These are phyloP conservation scores for Drosophila insularis DNA, from an alignment of 1,140 invertebrate species.

Conservation along the genomic window DNA sequence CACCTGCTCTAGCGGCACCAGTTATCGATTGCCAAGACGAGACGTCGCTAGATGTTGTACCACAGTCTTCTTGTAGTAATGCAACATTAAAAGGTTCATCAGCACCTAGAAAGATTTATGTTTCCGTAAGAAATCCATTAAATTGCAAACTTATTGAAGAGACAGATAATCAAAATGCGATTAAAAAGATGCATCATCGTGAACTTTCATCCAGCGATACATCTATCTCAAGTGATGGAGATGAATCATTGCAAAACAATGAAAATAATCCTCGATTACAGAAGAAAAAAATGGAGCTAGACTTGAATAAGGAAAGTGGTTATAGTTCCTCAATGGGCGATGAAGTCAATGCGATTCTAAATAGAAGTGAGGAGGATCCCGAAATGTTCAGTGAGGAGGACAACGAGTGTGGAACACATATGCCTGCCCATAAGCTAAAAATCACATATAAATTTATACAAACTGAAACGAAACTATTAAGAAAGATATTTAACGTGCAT, in stretches of 20 bases:
- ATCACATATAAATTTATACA: conserved; percentile 92
- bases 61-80: conserved; percentile 25
- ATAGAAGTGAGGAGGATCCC: conserved; percentile 49
- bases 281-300: conserved; percentile 41
- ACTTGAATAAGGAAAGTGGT: conserved; percentile 56
- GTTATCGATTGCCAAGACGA: background rate
- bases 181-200: conserved; percentile 42
- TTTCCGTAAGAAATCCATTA: conserved; percentile 33
- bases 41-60: background rate
- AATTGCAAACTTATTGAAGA: conserved; percentile 39
- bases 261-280: conserved; percentile 44
- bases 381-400: conserved; percentile 63
- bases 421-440: conserved; percentile 88
- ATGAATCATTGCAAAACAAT: conserved; percentile 54
- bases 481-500: conserved; percentile 88
- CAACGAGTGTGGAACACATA: conserved; percentile 77
- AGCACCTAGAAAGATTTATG: conserved; percentile 37
- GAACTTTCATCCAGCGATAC: conserved; percentile 73
- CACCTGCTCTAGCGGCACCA: background rate
- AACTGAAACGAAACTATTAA: conserved; percentile 90
- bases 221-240: conserved; percentile 72
- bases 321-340: conserved; percentile 35
- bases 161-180: conserved; percentile 22
- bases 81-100: conserved; percentile 22
- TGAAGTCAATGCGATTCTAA: conserved; percentile 29